Base-by-base conservation (phyloP, 2,888 invertebrate species). In the Myopa tessellatipennis region DNA sequence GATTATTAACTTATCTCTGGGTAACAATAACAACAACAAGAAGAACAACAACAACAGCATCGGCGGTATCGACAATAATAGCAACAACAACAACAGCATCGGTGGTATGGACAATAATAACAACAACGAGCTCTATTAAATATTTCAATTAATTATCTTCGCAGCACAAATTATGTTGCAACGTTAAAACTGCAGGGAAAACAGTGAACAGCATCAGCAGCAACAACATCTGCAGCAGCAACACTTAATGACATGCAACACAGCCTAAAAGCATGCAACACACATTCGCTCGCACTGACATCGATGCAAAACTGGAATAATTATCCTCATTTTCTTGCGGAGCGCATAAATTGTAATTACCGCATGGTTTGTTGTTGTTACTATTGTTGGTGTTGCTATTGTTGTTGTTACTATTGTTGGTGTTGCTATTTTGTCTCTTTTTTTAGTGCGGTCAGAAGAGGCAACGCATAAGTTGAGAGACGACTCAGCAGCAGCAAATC, bases 301-400 rank as follows among this genome's bases (percentile, higher is more conserved):
- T 26, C 68, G 52, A 26, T 26, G 58, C 14, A 26, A 80, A 85
- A 85, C 85, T 86, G 84, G 85, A 83, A 86, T 86, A 85, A 85
- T 85, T 85, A 85, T 86, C 85, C 85, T 86, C 86, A 84, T 85
- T 86, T 86, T 85, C 82, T 82, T 83, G 82, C 68, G 55, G 73
- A 65, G 79, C 58, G 80, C 78, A 85, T 85, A 86, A 86, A 85
- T 85, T 85, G 85, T 84, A 85, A 85, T 85, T 83, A 84, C 84
- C 84, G 83, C 67, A 61, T 72, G 61, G 45, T 69, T 55, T 55
- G 55, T 55, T 55, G 55, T 55, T 16, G 55, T 16, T 55, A n/a
- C 14, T 50, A n/a, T 2, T 16, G 55, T 4, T 55, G 34, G 12
- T 65, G 18, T 61, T 61, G 26, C 3, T 61, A 1, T 61, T 55